Percentiles rank a stretch among this genome's conserved stretches.
Evolutionary conservation across 2,113 vertebrate species (phyloP).

Genomic region (Romanogobio albipinnatus): DNA sequence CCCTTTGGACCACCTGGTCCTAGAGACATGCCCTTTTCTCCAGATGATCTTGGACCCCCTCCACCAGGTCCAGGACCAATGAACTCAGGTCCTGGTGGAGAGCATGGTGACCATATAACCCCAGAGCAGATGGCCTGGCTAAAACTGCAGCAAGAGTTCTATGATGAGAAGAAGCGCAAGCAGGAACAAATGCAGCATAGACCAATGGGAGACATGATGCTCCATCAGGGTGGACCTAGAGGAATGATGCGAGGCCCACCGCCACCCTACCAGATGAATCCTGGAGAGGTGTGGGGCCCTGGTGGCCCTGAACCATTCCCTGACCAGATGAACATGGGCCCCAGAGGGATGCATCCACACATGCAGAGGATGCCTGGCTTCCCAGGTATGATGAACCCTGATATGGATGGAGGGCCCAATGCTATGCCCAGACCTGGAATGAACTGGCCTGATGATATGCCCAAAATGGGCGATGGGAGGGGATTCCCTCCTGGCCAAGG

Average conservation of each 20-base stretch:
- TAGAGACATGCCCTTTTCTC: conserved; percentile 94
- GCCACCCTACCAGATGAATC: conserved; percentile 94
- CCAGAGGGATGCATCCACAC: conserved; percentile 89
- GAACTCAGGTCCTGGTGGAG: conserved; percentile 83
- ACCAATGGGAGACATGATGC: conserved; percentile 95
- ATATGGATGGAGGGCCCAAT: conserved; percentile 91
- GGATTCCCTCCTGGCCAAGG: conserved; percentile 91
- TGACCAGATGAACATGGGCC: conserved; percentile 91
- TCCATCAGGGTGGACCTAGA: conserved; percentile 92
- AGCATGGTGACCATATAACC: conserved; percentile 95
- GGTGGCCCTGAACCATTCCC: conserved; percentile 88
- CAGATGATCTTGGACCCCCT: conserved; percentile 91
- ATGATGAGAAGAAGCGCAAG: conserved; percentile 96
- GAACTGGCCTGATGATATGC: conserved; percentile 96
- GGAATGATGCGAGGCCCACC: conserved; percentile 92
- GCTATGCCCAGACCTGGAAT: conserved; percentile 85
- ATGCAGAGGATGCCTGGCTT: conserved; percentile 95
- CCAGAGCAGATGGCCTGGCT: conserved; percentile 98
- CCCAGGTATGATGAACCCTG: conserved; percentile 94
- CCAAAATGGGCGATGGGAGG: conserved; percentile 91
- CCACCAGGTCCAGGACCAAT: conserved; percentile 78
- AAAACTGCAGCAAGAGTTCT: conserved; percentile 98
- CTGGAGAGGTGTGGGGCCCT: conserved; percentile 91
- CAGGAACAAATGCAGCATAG: conserved; percentile 96
- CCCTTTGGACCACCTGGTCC: conserved; percentile 92